These are phyloP conservation scores for Coptotermes formosanus DNA, from an alignment of 1,140 invertebrate species.

Conservation along the genomic window DNA sequence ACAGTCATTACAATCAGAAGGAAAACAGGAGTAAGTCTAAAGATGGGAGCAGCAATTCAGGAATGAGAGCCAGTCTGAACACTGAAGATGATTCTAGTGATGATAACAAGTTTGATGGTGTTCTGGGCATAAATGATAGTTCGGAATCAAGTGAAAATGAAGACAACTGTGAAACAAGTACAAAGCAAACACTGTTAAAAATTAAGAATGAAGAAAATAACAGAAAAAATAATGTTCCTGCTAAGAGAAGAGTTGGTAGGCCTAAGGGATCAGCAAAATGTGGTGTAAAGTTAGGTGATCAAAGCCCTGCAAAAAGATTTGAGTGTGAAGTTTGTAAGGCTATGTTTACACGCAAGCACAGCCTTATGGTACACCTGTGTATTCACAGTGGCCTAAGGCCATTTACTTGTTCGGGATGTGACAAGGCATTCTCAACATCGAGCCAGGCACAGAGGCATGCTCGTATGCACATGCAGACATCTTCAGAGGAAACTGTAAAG, in stretches of 20 bases:
- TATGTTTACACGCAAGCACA: conserved; percentile 28
- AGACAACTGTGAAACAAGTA: neutral
- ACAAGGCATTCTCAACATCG: conserved; percentile 14
- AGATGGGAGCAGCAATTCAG: neutral
- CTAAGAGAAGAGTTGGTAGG: neutral
- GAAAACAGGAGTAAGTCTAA: neutral
- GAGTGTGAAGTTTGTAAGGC: conserved; percentile 25
- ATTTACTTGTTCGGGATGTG: conserved; percentile 20
- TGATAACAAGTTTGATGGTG: neutral
- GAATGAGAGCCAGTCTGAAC: neutral
- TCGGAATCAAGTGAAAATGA: neutral
- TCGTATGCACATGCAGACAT: conserved; percentile 61
- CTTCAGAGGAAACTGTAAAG: conserved; percentile 51
- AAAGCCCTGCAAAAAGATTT: conserved; percentile 12
- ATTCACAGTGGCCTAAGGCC: conserved; percentile 20
- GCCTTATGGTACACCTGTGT: conserved; percentile 20
- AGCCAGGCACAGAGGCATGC: conserved; percentile 54
- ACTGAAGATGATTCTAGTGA: conserved; percentile 11
- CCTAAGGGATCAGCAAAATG: neutral
- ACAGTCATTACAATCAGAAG: neutral
- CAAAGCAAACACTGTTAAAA: neutral
- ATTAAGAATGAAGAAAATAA: conserved; percentile 6
- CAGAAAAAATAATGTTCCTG: neutral
- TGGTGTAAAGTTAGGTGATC: neutral
- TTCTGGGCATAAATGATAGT: neutral